A percentile compares a stretch with the other conserved stretches of the same genome.
phyloP scores from a whole-genome alignment of 2,888 invertebrate species.

The Dioctria rufipes region DNA sequence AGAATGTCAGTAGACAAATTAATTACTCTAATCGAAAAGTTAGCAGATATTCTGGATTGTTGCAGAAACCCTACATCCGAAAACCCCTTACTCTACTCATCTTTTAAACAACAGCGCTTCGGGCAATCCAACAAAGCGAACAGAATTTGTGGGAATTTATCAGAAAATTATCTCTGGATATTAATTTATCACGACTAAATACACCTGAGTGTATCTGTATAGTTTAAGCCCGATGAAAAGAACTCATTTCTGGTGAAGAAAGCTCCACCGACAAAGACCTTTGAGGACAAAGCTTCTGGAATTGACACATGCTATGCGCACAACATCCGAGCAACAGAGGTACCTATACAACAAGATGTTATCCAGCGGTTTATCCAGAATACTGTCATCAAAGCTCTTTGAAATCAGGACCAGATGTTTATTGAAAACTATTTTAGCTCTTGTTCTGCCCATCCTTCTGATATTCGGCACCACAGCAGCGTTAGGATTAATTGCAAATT shows the following conservation, averaged over 20 bases:
- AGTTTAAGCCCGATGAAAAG: slow-evolving; percentile 35
- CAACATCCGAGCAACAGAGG: background rate
- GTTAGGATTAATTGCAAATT: slow-evolving; percentile 21
- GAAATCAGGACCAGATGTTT: slow-evolving; percentile 70
- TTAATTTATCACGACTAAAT: slow-evolving; percentile 37
- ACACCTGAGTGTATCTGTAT: slow-evolving; percentile 18
- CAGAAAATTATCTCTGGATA: slow-evolving; percentile 45
- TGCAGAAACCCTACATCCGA: too few relatives aligned
- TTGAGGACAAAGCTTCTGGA: slow-evolving; percentile 48
- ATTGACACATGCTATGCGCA: slow-evolving; percentile 56
- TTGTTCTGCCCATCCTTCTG: background rate
- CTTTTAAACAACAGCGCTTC: slow-evolving; percentile 8
- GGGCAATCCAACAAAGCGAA: slow-evolving; percentile 36
- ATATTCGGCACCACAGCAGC: background rate
- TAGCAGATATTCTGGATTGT: too few relatives aligned
- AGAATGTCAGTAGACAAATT: too few relatives aligned
- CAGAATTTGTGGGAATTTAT: slow-evolving; percentile 34
- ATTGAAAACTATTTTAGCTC: slow-evolving; percentile 63
- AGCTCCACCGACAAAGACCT: slow-evolving; percentile 26
- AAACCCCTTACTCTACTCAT: too few relatives aligned
- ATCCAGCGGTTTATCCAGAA: slow-evolving; percentile 58
- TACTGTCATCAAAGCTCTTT: slow-evolving; percentile 64
- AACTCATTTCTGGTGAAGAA: slow-evolving; percentile 21
- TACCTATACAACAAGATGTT: slow-evolving; percentile 49
- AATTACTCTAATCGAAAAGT: too few relatives aligned